phyloP scores from a whole-genome alignment of 2,113 vertebrate species.

The Pholis gunnellus region DNA sequence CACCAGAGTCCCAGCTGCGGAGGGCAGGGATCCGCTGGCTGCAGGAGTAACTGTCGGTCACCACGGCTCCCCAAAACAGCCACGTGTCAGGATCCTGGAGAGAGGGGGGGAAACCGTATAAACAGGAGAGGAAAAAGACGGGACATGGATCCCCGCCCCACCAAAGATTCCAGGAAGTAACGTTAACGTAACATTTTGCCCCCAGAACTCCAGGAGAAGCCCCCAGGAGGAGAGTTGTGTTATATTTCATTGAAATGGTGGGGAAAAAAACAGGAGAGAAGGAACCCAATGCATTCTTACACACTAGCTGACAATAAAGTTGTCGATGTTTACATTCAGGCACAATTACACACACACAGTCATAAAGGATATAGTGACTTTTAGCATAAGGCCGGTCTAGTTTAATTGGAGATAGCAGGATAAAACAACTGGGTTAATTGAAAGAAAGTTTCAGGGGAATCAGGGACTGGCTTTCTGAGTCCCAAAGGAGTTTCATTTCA shows the following conservation, averaged over 20 bases:
- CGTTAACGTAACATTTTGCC: background rate
- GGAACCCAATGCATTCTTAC: too few species aligned
- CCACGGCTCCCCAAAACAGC: conserved; percentile 70
- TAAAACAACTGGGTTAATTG: background rate
- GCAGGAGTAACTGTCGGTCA: conserved; percentile 3
- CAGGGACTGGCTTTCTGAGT: background rate
- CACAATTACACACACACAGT: background rate
- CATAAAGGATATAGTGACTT: background rate
- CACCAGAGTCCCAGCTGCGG: conserved; percentile 39
- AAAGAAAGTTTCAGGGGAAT: background rate
- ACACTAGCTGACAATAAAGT: background rate
- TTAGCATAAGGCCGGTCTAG: background rate
- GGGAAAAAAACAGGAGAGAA: background rate
- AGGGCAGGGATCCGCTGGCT: conserved; percentile 33
- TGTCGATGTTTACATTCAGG: background rate
- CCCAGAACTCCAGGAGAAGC: background rate
- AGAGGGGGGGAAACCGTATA: background rate
- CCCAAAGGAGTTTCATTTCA: background rate
- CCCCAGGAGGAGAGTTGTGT: background rate
- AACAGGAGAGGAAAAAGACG: conserved; percentile 33
- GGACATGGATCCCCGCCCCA: conserved; percentile 57
- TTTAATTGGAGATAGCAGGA: background rate
- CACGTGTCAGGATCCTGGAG: conserved; percentile 81
- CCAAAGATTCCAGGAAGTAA: conserved; percentile 52
- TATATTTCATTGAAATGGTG: background rate